Evolutionary conservation across 2,113 vertebrate species (phyloP).

Genomic region (Butorides virescens): DNA sequence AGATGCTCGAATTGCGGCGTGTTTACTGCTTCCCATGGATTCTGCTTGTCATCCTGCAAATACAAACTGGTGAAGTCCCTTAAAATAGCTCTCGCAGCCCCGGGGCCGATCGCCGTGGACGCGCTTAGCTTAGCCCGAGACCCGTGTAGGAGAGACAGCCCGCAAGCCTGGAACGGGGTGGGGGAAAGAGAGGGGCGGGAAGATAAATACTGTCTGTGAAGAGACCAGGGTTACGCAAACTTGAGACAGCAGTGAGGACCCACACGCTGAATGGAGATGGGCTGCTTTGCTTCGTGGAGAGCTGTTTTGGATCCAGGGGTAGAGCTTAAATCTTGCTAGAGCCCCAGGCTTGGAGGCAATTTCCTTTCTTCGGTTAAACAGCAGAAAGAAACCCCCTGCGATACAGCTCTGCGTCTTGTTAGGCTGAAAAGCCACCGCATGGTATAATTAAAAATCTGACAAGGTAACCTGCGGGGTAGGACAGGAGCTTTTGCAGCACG

Average conservation of each 20-base stretch:
- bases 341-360: neutral
- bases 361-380: neutral
- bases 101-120: neutral
- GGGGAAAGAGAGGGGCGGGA: neutral
- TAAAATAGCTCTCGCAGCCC: neutral
- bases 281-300: neutral
- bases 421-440: neutral
- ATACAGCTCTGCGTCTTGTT: neutral
- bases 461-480: neutral
- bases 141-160: neutral
- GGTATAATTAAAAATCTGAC: neutral
- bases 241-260: neutral
- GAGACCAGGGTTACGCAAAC: neutral
- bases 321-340: neutral
- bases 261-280: neutral
- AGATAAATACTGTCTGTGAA: neutral
- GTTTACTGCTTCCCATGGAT: neutral
- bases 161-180: neutral
- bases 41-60: conserved; percentile 8
- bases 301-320: neutral
- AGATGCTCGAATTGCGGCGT: neutral
- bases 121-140: neutral
- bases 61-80: neutral
- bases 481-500: neutral
- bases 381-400: neutral